phyloP scores from a whole-genome alignment of 1,140 invertebrate genomes.

The Oppia nitens region DNA sequence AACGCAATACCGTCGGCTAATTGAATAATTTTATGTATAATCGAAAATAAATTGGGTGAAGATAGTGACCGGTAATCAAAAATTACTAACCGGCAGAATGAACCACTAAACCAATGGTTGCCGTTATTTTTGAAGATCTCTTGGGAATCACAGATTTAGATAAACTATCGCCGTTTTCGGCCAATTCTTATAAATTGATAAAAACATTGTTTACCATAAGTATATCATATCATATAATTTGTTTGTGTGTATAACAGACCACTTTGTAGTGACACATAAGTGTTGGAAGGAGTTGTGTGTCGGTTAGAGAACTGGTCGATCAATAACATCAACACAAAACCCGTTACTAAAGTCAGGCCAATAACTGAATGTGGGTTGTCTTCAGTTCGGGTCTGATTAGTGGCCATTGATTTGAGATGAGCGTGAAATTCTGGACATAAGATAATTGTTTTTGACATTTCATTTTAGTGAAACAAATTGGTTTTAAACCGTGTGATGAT shows the following conservation, averaged over 20 bases:
- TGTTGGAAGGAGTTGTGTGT: not conserved
- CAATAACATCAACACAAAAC: slow-evolving; percentile 94
- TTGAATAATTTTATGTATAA: not conserved
- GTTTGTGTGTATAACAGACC: not conserved
- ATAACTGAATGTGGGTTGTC: slow-evolving; percentile 39
- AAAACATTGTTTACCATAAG: slow-evolving; percentile 2
- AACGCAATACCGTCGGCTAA: slow-evolving; percentile 87
- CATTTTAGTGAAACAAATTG: not conserved
- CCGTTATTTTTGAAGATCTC: slow-evolving; percentile 48
- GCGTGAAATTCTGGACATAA: slow-evolving; percentile 11
- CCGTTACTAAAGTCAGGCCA: slow-evolving; percentile 54
- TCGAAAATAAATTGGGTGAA: slow-evolving; percentile 10
- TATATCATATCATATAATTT: no score
- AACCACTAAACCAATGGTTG: slow-evolving; percentile 87
- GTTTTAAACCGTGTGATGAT: slow-evolving; percentile 23
- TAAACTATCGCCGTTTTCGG: slow-evolving; percentile 1
- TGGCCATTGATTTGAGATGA: slow-evolving; percentile 8
- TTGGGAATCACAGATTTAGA: not conserved
- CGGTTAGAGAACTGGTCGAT: slow-evolving; percentile 59
- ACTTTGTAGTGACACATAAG: not conserved
- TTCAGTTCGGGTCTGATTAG: slow-evolving; percentile 10
- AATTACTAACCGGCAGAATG: slow-evolving; percentile 60
- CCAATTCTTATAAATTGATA: not conserved
- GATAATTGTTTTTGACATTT: not conserved
- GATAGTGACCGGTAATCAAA: not conserved